Conservation (phyloP, 2,888 invertebrate species). For the Stomorhina lunata region DNA sequence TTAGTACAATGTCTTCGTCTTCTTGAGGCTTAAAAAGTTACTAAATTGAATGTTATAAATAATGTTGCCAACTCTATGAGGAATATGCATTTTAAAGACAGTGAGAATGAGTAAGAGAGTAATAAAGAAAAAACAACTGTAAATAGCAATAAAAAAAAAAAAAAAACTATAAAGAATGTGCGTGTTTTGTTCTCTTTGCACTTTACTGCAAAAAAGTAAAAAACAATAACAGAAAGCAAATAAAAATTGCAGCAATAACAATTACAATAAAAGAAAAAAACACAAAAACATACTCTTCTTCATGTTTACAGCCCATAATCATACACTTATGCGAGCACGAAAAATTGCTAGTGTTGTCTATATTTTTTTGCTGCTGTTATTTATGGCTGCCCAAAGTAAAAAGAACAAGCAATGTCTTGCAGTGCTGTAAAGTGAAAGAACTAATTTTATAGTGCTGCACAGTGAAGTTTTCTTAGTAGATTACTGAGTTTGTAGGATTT, state of each 20-base stretch:
- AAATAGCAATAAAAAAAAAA: not conserved
- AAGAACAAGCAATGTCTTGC: conserved; percentile 9
- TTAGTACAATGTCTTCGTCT: too few species aligned
- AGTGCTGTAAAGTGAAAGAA: conserved; percentile 1
- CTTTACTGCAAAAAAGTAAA: not conserved
- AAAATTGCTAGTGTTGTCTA: conserved; percentile 7
- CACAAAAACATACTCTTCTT: not conserved
- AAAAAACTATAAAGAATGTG: conserved; percentile 13
- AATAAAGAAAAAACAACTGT: too few species aligned
- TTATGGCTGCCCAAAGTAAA: conserved; percentile 8
- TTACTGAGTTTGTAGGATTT: too few species aligned
- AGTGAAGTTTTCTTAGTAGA: too few species aligned
- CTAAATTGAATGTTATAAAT: conserved; percentile 48
- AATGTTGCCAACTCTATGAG: conserved; percentile 35
- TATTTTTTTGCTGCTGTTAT: conserved; percentile 12
- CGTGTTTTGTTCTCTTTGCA: conserved; percentile 32
- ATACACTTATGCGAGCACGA: conserved; percentile 52
- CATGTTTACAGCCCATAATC: conserved; percentile 55
- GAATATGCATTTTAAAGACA: too few species aligned
- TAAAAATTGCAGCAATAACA: conserved; percentile 25
- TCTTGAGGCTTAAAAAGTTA: too few species aligned
- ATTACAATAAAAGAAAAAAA: conserved; percentile 19
- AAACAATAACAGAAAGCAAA: not conserved
- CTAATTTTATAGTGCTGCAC: too few species aligned
- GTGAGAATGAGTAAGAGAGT: too few species aligned